Evolutionary conservation across 2,888 invertebrate species (phyloP).

Genomic region (Galeopsomyia nigrocyanea): DNA sequence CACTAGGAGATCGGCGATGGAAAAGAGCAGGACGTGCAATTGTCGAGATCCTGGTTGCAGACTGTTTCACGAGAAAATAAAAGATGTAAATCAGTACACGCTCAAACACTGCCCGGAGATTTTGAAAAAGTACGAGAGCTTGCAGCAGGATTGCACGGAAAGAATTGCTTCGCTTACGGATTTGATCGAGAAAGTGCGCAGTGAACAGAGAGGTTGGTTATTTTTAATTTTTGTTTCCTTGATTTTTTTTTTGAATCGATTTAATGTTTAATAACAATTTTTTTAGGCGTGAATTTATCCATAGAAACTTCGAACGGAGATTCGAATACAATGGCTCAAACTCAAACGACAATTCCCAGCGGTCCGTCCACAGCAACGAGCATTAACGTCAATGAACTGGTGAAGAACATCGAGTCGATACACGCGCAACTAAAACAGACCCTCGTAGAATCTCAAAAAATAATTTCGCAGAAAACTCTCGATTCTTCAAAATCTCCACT

Average conservation of each 20-base stretch:
- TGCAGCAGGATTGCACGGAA: slow-evolving; percentile 72
- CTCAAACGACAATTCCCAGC: slow-evolving; percentile 2
- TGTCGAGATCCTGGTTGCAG: slow-evolving; percentile 60
- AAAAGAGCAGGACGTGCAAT: slow-evolving; percentile 47
- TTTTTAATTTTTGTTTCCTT: not conserved
- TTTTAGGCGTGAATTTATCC: slow-evolving; percentile 58
- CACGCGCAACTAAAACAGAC: slow-evolving; percentile 59
- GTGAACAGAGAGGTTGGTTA: slow-evolving; percentile 66
- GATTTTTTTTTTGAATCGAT: not conserved
- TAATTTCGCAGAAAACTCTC: slow-evolving; percentile 52
- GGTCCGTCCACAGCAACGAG: slow-evolving; percentile 47
- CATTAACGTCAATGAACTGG: slow-evolving; percentile 55
- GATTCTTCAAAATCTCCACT: slow-evolving; percentile 34
- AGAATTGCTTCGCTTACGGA: slow-evolving; percentile 73
- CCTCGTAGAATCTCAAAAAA: slow-evolving; percentile 59
- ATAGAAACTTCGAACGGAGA: slow-evolving; percentile 54
- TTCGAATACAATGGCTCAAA: slow-evolving; percentile 23
- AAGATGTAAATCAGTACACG: slow-evolving; percentile 52
- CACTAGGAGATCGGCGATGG: not conserved
- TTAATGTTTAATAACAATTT: slow-evolving; percentile 6
- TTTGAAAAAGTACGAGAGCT: slow-evolving; percentile 69
- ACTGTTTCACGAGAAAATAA: slow-evolving; percentile 53
- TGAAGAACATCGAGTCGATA: slow-evolving; percentile 61
- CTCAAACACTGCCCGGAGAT: slow-evolving; percentile 58
- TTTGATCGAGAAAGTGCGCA: slow-evolving; percentile 73